These are phyloP conservation scores for Megaceryle torquata DNA, from an alignment of 2,113 vertebrate species.

Conservation along the genomic window DNA sequence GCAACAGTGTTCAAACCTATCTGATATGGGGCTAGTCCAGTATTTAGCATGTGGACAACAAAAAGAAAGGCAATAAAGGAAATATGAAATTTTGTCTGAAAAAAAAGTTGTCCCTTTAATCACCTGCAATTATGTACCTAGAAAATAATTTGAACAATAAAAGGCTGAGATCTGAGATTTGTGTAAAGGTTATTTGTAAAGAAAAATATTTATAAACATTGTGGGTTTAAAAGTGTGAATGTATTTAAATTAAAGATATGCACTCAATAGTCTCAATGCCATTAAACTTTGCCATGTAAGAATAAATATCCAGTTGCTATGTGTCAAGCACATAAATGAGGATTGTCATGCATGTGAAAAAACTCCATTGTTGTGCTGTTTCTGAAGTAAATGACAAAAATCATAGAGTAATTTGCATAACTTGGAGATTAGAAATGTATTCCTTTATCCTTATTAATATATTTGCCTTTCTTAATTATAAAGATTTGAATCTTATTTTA, in stretches of 20 bases:
- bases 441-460: slow-evolving; percentile 80
- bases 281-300: not conserved
- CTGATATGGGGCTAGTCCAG: not conserved
- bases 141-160: not conserved
- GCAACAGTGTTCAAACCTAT: not conserved
- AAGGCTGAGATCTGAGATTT: not conserved
- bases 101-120: not conserved
- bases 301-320: slow-evolving; percentile 39
- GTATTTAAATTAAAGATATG: not conserved
- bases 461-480: slow-evolving; percentile 81
- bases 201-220: not conserved
- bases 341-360: slow-evolving; percentile 56
- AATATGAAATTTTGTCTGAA: not conserved
- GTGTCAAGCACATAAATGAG: slow-evolving; percentile 60
- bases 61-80: not conserved
- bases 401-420: slow-evolving; percentile 78
- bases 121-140: not conserved
- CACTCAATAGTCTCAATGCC: not conserved
- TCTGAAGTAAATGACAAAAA: slow-evolving; percentile 76
- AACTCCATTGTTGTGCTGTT: slow-evolving; percentile 71
- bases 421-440: slow-evolving; percentile 76
- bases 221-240: not conserved
- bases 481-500: slow-evolving; percentile 81
- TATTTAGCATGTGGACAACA: not conserved
- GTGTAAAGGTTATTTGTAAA: not conserved